A percentile compares a stretch with the other conserved stretches of the same genome.
Evolutionary conservation across 2,888 invertebrate species (phyloP).

Genomic region (Gibbula magus): DNA sequence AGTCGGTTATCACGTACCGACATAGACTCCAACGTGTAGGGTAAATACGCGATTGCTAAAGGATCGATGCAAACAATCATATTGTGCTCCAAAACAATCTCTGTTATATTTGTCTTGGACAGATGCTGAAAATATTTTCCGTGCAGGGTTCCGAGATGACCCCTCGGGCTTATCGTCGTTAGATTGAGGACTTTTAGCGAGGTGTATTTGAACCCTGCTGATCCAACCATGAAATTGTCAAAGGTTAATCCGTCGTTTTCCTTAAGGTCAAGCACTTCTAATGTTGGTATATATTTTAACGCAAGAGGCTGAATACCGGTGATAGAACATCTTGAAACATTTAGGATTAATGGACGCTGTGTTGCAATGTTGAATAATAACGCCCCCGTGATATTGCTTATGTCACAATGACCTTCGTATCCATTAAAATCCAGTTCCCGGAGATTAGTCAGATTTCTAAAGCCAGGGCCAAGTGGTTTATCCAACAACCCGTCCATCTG

Average conservation of each 20-base stretch:
- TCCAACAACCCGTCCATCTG: slow-evolving; percentile 1
- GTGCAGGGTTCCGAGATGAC: background rate
- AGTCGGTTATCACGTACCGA: slow-evolving; percentile 13
- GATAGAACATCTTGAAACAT: background rate
- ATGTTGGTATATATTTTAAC: slow-evolving; percentile 1
- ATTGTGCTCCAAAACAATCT: background rate
- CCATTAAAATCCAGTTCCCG: slow-evolving; percentile 15
- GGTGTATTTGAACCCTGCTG: background rate
- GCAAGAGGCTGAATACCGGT: background rate
- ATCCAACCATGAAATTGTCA: background rate
- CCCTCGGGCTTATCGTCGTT: background rate
- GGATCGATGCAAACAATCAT: background rate
- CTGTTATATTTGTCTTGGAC: background rate
- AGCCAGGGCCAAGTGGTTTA: background rate
- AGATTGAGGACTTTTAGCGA: background rate
- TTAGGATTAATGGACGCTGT: background rate
- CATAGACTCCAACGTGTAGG: slow-evolving; percentile 11
- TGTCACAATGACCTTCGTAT: background rate
- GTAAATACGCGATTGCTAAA: background rate
- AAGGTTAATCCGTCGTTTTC: background rate
- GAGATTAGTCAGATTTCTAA: background rate
- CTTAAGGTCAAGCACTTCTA: background rate
- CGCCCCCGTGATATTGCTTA: background rate
- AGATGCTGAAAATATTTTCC: slow-evolving; percentile 14
- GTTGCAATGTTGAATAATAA: slow-evolving; percentile 14